These are phyloP conservation scores for Orbicella faveolata DNA, from an alignment of 64 coral and sea anemone species.

Conservation along the genomic window DNA sequence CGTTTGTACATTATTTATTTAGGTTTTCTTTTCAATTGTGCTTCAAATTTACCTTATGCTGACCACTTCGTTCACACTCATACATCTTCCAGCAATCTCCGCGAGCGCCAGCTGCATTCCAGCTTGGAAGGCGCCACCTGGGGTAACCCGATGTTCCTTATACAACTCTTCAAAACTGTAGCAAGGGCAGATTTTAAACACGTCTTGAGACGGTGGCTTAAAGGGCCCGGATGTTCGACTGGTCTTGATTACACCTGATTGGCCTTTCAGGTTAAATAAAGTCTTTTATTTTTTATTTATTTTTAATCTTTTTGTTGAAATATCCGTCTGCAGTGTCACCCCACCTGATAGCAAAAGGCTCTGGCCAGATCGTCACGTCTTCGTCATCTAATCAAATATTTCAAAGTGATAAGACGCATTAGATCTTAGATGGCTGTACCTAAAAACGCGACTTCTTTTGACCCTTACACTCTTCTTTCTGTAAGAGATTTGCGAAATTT, in stretches of 20 bases:
- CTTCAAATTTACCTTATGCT: conserved; percentile 56
- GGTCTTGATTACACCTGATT: not conserved
- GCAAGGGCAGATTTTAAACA: not conserved
- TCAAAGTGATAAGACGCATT: no score
- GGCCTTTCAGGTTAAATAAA: no score
- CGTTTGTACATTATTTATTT: no score
- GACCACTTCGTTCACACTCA: conserved; percentile 65
- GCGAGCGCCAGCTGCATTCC: conserved; percentile 73
- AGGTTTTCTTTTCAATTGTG: no score
- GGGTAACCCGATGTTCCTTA: conserved; percentile 38
- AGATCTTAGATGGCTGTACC: no score
- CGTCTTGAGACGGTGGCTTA: conserved; percentile 20
- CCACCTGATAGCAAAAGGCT: conserved; percentile 10
- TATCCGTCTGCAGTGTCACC: conserved; percentile 17
- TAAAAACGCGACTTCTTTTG: no score
- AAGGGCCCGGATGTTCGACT: conserved; percentile 21
- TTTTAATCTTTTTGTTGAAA: not conserved
- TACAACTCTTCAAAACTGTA: conserved; percentile 19
- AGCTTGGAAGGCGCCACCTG: conserved; percentile 74
- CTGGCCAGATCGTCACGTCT: conserved; percentile 7
- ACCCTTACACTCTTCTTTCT: no score
- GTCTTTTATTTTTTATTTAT: no score
- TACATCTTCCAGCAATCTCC: conserved; percentile 20
- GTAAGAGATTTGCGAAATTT: no score
- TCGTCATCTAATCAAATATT: conserved; percentile 1